phyloP scores from a whole-genome alignment of 2,797 vertebrate species.

The Graptemys geographica region DNA sequence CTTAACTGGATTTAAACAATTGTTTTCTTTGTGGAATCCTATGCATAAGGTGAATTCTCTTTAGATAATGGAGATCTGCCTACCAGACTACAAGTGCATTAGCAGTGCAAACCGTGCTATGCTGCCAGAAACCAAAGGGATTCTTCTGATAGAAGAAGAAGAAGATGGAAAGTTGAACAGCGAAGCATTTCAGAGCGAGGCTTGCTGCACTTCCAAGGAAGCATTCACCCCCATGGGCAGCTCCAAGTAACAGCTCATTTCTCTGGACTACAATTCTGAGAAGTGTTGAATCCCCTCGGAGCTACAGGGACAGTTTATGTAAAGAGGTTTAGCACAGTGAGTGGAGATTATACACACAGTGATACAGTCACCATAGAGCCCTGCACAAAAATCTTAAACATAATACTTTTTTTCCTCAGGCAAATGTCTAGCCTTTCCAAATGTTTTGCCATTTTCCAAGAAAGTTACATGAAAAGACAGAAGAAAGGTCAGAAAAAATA shows the following conservation, averaged over 20 bases:
- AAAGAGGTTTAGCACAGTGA: not conserved
- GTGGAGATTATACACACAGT: not conserved
- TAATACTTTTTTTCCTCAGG: too few species aligned
- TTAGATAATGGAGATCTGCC: not conserved
- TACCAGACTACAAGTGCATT: not conserved
- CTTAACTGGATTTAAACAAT: too few species aligned
- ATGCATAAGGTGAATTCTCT: not conserved
- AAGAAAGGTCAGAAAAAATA: not conserved
- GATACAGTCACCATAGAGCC: not conserved
- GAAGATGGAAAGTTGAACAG: too few species aligned
- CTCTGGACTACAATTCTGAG: not conserved
- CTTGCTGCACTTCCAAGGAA: too few species aligned
- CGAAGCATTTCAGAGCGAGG: too few species aligned
- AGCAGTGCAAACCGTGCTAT: not conserved
- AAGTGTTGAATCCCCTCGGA: not conserved
- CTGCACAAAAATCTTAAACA: not conserved
- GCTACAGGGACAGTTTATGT: not conserved
- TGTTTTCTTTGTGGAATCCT: too few species aligned
- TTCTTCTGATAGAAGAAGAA: not conserved
- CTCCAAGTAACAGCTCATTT: not conserved
- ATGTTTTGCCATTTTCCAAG: not conserved
- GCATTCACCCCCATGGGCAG: too few species aligned
- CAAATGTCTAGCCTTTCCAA: too few species aligned
- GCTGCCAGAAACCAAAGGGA: not conserved
- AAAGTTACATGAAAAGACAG: not conserved